Conservation (phyloP, 2,888 invertebrate genomes). For the Scaptomyza reducta region DNA sequence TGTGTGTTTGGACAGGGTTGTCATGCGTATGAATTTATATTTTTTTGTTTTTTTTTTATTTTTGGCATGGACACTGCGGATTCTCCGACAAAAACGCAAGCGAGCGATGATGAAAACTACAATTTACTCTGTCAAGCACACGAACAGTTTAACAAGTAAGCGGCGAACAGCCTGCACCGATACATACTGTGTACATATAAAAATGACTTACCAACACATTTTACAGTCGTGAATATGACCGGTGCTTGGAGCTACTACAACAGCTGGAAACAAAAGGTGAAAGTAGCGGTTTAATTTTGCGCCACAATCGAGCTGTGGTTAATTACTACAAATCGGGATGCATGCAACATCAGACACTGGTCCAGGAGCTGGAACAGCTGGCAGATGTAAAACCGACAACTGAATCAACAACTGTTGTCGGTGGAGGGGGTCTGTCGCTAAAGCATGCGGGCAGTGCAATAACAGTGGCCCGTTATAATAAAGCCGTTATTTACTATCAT, state of each 20-base stretch:
- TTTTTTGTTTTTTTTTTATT: conserved; percentile 62
- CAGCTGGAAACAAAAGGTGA: conserved; percentile 77
- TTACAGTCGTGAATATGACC: conserved; percentile 75
- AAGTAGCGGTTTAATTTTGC: conserved; percentile 70
- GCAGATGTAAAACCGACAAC: conserved; percentile 42
- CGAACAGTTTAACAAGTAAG: conserved; percentile 82
- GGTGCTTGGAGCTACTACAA: conserved; percentile 77
- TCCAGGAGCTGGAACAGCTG: conserved; percentile 87
- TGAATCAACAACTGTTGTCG: conserved; percentile 8
- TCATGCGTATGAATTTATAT: conserved; percentile 48
- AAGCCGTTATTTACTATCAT: conserved; percentile 82
- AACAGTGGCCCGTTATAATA: conserved; percentile 80
- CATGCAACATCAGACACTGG: conserved; percentile 90
- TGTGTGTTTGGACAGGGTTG: conserved; percentile 33
- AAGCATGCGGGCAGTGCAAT: conserved; percentile 59
- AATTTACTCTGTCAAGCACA: conserved; percentile 81
- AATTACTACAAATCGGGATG: conserved; percentile 91
- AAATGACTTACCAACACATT: not conserved
- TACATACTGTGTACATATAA: not conserved
- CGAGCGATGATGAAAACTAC: conserved; percentile 78
- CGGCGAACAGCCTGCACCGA: not conserved
- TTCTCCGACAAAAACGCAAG: conserved; percentile 74
- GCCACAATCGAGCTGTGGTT: conserved; percentile 92
- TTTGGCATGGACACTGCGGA: conserved; percentile 76
- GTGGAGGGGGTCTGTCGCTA: conserved; percentile 39